Evolutionary conservation across 2,888 invertebrate genomes (phyloP).

Genomic region (Drosophila fulvimacula): DNA sequence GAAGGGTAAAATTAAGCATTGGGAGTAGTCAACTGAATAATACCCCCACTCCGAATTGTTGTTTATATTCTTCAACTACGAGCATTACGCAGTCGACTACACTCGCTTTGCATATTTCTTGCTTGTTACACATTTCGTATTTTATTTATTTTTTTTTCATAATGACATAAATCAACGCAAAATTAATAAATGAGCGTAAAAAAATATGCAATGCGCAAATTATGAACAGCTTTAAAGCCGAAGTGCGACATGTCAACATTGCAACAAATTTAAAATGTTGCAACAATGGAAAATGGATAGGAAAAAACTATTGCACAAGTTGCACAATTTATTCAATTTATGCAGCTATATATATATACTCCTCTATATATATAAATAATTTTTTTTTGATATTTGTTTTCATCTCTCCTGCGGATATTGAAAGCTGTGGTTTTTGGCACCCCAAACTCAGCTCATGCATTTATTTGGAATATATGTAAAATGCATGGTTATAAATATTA

Average conservation of each 20-base stretch:
- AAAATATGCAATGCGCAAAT: constrained; percentile 48
- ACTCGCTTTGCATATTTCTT: not conserved
- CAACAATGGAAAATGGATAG: constrained; percentile 6
- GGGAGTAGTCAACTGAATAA: no score
- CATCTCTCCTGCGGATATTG: constrained; percentile 64
- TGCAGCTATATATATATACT: constrained; percentile 6
- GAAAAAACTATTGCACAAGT: constrained; percentile 42
- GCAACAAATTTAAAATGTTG: constrained; percentile 19
- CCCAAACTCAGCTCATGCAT: constrained; percentile 50
- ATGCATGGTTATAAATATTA: constrained; percentile 77
- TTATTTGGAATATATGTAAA: constrained; percentile 68
- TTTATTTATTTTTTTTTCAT: not conserved
- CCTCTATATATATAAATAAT: not conserved
- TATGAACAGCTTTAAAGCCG: constrained; percentile 71
- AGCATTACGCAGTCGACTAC: not conserved
- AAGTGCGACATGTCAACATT: constrained; percentile 65
- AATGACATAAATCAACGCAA: constrained; percentile 66
- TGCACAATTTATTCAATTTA: constrained; percentile 51
- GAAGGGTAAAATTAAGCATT: no score
- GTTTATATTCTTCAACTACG: no score
- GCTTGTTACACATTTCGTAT: not conserved
- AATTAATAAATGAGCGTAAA: constrained; percentile 71
- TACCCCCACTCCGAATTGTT: no score
- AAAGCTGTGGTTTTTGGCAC: constrained; percentile 69
- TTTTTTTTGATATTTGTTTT: constrained; percentile 13